Percentiles rank a stretch among this genome's conserved stretches.
These are phyloP conservation scores for Malurus splendens DNA, from an alignment of 2,797 vertebrate species.

Conservation along the genomic window DNA sequence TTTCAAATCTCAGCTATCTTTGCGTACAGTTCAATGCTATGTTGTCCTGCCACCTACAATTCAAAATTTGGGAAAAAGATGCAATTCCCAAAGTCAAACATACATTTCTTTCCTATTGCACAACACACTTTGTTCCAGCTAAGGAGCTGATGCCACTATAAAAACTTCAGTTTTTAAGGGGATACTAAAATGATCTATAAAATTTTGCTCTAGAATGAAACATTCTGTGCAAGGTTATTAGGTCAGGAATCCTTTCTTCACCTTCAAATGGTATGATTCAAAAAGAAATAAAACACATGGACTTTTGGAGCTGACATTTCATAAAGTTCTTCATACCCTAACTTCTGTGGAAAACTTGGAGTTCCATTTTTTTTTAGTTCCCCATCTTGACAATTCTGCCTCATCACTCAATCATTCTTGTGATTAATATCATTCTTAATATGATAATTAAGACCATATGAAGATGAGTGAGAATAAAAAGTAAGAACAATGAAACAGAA, in stretches of 20 bases:
- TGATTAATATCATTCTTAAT: background rate
- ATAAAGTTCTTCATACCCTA: background rate
- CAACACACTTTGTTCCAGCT: constrained; percentile 26
- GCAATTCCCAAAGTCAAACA: constrained; percentile 26
- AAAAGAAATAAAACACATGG: background rate
- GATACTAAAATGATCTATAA: background rate
- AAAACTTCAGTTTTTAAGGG: constrained; percentile 24
- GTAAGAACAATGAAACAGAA: background rate
- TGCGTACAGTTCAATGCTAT: constrained; percentile 40
- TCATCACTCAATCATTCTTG: background rate
- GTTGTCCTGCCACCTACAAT: constrained; percentile 57
- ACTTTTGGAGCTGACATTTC: background rate
- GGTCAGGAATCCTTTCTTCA: background rate
- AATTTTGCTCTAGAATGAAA: background rate
- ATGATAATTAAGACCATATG: background rate
- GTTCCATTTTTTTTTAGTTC: background rate
- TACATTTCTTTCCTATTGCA: constrained; percentile 42
- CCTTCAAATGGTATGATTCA: background rate
- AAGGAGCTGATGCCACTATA: background rate
- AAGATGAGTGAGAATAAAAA: background rate
- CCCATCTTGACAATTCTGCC: background rate
- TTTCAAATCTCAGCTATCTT: constrained; percentile 55
- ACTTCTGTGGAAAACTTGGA: background rate
- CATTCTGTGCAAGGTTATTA: background rate
- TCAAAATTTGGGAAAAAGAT: constrained; percentile 54